Conservation (phyloP, 1,140 invertebrate genomes). For the Euschistus heros region DNA sequence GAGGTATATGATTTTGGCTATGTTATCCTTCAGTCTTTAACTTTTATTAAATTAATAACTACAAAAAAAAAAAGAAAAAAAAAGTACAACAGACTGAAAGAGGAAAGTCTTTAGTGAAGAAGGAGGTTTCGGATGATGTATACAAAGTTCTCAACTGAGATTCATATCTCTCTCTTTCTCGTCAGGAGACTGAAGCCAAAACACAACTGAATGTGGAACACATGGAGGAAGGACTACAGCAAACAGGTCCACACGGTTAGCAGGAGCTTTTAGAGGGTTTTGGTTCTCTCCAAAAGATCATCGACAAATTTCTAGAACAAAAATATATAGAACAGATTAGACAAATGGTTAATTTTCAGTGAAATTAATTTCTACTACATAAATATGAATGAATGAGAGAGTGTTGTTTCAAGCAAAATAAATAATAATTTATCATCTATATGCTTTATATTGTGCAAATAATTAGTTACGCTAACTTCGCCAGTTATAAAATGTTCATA, state of each 20-base stretch:
- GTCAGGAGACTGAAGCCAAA: slow-evolving; percentile 38
- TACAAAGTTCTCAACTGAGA: slow-evolving; percentile 62
- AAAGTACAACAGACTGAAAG: too few relatives aligned
- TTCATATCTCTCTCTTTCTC: slow-evolving; percentile 72
- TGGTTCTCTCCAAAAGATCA: slow-evolving; percentile 76
- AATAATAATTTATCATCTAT: too few relatives aligned
- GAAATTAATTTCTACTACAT: too few relatives aligned
- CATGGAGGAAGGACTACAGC: slow-evolving; percentile 63
- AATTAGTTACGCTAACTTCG: too few relatives aligned
- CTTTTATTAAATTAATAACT: background rate
- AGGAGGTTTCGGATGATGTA: slow-evolving; percentile 38
- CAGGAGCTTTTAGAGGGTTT: slow-evolving; percentile 52
- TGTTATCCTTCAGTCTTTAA: slow-evolving; percentile 13
- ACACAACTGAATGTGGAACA: slow-evolving; percentile 44
- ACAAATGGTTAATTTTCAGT: background rate
- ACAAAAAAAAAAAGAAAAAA: too few relatives aligned
- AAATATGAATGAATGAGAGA: too few relatives aligned
- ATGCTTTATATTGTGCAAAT: too few relatives aligned
- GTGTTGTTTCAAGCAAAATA: too few relatives aligned
- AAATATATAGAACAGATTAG: background rate
- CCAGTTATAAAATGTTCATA: too few relatives aligned
- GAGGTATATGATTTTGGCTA: slow-evolving; percentile 6
- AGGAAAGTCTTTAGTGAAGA: too few relatives aligned
- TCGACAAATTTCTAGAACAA: slow-evolving; percentile 73
- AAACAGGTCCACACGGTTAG: slow-evolving; percentile 30